Conservation (phyloP, 2,888 invertebrate species). For the Lasioglossum zephyrum region DNA sequence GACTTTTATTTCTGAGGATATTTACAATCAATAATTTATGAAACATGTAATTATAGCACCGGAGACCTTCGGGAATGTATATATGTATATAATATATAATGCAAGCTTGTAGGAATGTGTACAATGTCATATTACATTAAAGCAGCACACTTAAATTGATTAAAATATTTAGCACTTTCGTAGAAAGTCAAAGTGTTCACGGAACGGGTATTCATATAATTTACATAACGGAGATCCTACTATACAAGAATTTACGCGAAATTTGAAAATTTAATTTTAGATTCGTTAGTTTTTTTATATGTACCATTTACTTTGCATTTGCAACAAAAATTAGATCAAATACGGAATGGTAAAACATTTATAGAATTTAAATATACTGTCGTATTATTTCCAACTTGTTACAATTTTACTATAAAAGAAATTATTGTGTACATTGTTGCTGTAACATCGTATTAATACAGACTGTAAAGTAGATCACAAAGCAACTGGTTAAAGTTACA, state of each 20-base stretch:
- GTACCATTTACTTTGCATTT: background rate
- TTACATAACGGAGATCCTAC: background rate
- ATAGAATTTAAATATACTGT: background rate
- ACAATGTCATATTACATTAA: background rate
- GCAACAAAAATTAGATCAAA: background rate
- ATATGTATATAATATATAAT: background rate
- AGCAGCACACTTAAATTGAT: background rate
- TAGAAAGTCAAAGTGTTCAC: background rate
- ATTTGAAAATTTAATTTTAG: background rate
- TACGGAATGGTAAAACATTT: background rate
- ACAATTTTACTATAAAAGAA: background rate
- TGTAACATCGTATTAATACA: background rate
- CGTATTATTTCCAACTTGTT: background rate
- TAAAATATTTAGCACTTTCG: background rate
- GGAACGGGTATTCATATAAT: background rate
- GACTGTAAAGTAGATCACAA: background rate
- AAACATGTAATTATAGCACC: conserved; percentile 4
- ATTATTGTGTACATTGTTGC: background rate
- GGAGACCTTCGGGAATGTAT: background rate
- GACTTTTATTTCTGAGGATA: conserved; percentile 9
- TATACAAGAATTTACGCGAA: background rate
- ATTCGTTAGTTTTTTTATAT: background rate
- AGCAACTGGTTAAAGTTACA: background rate
- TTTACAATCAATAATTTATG: conserved; percentile 11
- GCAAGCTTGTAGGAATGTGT: conserved; percentile 1